phyloP scores from a whole-genome alignment of 2,113 vertebrate species.

The Rafetus swinhoei region DNA sequence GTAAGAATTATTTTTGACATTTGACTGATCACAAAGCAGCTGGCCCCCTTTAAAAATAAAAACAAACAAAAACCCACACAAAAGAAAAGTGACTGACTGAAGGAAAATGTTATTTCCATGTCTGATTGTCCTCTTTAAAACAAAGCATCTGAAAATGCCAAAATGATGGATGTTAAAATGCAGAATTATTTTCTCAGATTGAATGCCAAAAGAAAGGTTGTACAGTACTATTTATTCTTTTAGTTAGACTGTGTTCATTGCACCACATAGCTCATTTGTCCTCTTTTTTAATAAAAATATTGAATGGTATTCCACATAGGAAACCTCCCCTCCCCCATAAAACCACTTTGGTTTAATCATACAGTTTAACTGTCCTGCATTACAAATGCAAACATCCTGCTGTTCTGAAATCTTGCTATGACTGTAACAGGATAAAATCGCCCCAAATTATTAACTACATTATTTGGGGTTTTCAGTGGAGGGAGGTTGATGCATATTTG shows the following conservation, averaged over 20 bases:
- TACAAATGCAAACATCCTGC: background rate
- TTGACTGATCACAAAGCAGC: conserved; percentile 75
- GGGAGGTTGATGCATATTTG: background rate
- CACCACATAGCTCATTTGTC: background rate
- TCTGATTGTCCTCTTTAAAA: conserved; percentile 67
- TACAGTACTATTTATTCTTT: conserved; percentile 35
- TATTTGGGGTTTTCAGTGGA: fast-evolving
- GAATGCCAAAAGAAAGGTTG: conserved; percentile 54
- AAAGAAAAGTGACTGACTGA: conserved; percentile 63
- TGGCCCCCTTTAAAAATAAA: conserved; percentile 72
- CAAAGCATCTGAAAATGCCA: conserved; percentile 49
- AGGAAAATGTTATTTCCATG: conserved; percentile 62
- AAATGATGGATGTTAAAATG: conserved; percentile 34
- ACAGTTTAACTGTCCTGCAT: background rate
- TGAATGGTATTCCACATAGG: background rate
- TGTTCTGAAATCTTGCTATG: background rate
- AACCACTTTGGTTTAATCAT: conserved; percentile 29
- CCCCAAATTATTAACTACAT: background rate
- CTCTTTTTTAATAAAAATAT: conserved; percentile 4
- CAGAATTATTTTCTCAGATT: background rate
- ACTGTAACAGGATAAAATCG: background rate
- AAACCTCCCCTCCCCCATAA: background rate
- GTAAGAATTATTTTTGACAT: conserved; percentile 75
- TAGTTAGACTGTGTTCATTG: conserved; percentile 30
- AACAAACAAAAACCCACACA: conserved; percentile 20